phyloP scores from a whole-genome alignment of 2,888 invertebrate species.

The Aelia acuminata region DNA sequence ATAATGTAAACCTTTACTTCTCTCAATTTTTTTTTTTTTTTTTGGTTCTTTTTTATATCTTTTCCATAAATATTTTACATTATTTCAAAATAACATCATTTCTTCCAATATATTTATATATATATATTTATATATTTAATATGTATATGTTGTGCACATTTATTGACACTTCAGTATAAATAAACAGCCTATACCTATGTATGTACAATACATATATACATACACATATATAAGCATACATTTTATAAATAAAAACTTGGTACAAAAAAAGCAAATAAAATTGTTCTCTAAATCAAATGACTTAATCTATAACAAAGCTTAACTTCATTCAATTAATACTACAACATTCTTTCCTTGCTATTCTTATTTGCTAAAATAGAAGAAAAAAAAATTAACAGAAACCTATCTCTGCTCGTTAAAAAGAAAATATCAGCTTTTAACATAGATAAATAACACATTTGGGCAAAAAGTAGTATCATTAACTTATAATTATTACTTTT shows the following conservation, averaged over 20 bases:
- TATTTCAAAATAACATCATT: conserved; percentile 58
- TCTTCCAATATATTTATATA: conserved; percentile 55
- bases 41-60: conserved; percentile 38
- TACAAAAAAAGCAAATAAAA: conserved; percentile 56
- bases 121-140: conserved; percentile 49
- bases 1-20: conserved; percentile 56
- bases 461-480: conserved; percentile 28
- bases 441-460: neutral
- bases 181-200: conserved; percentile 52
- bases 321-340: conserved; percentile 34
- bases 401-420: conserved; percentile 18
- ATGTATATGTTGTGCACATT: conserved; percentile 57
- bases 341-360: conserved; percentile 13
- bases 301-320: conserved; percentile 14
- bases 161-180: conserved; percentile 58
- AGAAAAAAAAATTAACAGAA: conserved; percentile 39
- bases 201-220: conserved; percentile 37
- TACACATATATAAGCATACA: conserved; percentile 42
- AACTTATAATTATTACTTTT: conserved; percentile 41
- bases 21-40: conserved; percentile 48
- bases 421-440: conserved; percentile 38
- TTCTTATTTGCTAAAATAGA: conserved; percentile 11
- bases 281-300: conserved; percentile 53
- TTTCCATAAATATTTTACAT: conserved; percentile 58
- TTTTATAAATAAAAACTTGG: conserved; percentile 38